These are phyloP conservation scores for Caenorhabditis elegans DNA, from an alignment of 1,140 invertebrate species.

Conservation along the genomic window WBcel235 BX284603.4:9325001-9325500, in stretches of 20 bases:
- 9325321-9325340: neutral
- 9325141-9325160: neutral
- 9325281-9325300: neutral
- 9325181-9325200: too few species aligned
- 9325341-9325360: neutral
- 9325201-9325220: slow-evolving; percentile 11
- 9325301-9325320: neutral
- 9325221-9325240: neutral
- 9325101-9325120: neutral
- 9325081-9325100: neutral
- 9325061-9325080: too few species aligned
- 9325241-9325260: neutral
- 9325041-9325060: neutral
- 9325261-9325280: neutral
- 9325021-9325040: neutral
- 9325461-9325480: too few species aligned
- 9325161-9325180: neutral
- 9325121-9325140: neutral
- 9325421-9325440: neutral
- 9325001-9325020: neutral
- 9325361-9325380: neutral
- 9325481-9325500: too few species aligned
- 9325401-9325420: neutral
- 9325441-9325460: neutral
- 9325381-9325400: neutral